Evolutionary conservation across 2,113 vertebrate genomes (phyloP).

Genomic region (Sardina pilchardus): DNA sequence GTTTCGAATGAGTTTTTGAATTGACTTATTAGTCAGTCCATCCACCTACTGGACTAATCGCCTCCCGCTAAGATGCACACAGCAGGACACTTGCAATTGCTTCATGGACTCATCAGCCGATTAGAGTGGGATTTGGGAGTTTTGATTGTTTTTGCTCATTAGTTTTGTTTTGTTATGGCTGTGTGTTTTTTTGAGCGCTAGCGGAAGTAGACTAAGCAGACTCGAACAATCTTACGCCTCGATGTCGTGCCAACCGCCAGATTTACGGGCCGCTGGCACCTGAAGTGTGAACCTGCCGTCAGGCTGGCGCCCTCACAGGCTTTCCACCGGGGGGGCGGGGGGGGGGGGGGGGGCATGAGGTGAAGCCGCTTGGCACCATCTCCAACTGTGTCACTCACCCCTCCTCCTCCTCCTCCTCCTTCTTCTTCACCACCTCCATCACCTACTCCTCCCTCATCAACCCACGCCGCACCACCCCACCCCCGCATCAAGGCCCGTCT

Average conservation of each 20-base stretch:
- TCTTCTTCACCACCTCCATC: background rate
- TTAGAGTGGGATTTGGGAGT: background rate
- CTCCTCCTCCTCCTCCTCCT: background rate
- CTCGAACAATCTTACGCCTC: background rate
- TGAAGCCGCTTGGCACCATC: conserved; percentile 8
- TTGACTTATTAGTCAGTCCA: background rate
- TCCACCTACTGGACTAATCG: background rate
- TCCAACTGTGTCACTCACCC: background rate
- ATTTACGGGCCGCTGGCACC: background rate
- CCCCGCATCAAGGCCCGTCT: background rate
- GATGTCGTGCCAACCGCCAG: background rate
- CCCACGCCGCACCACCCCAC: background rate
- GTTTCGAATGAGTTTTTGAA: background rate
- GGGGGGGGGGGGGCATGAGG: background rate
- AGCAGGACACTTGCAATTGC: background rate
- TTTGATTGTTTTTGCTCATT: background rate
- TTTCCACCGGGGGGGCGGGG: background rate
- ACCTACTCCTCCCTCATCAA: background rate
- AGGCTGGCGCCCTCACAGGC: background rate
- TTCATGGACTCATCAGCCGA: background rate
- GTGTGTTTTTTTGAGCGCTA: background rate
- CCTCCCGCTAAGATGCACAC: background rate
- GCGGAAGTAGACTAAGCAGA: background rate
- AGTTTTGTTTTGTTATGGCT: background rate
- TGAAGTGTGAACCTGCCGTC: background rate